A percentile compares a stretch with the other conserved stretches of the same genome.
Conservation (phyloP, 2,888 invertebrate species). For the Epistrophe grossulariae region DNA sequence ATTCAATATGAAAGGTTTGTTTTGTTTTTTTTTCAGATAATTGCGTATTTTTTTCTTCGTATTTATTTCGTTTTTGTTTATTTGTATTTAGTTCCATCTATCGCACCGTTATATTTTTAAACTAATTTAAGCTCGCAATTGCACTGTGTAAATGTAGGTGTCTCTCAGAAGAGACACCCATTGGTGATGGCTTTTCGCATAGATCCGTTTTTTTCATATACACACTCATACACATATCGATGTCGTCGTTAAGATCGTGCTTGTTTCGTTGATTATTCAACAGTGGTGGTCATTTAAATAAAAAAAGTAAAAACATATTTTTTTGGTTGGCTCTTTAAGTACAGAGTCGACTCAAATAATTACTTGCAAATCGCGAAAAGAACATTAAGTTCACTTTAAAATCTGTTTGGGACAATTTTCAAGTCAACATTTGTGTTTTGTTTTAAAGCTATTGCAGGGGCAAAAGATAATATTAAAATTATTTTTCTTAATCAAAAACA, state of each 20-base stretch:
- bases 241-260: slow-evolving; percentile 46
- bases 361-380: too few relatives aligned
- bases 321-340: too few relatives aligned
- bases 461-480: background rate
- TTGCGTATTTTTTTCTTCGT: slow-evolving; percentile 40
- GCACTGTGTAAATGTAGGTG: slow-evolving; percentile 55
- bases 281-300: slow-evolving; percentile 21
- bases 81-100: slow-evolving; percentile 53
- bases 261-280: slow-evolving; percentile 40
- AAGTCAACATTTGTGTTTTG: background rate
- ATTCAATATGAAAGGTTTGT: slow-evolving; percentile 69
- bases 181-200: slow-evolving; percentile 72
- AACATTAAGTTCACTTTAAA: too few relatives aligned
- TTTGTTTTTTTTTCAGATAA: slow-evolving; percentile 43
- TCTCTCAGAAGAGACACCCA: slow-evolving; percentile 4
- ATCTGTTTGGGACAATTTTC: background rate
- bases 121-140: slow-evolving; percentile 44
- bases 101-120: slow-evolving; percentile 54
- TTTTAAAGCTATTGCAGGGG: background rate
- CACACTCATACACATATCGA: slow-evolving; percentile 37
- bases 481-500: background rate
- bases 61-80: slow-evolving; percentile 39
- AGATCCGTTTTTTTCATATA: slow-evolving; percentile 56
- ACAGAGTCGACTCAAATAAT: too few relatives aligned
- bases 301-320: too few relatives aligned